phyloP scores from a whole-genome alignment of 2,113 vertebrate species.

The Chelonoidis abingdonii region DNA sequence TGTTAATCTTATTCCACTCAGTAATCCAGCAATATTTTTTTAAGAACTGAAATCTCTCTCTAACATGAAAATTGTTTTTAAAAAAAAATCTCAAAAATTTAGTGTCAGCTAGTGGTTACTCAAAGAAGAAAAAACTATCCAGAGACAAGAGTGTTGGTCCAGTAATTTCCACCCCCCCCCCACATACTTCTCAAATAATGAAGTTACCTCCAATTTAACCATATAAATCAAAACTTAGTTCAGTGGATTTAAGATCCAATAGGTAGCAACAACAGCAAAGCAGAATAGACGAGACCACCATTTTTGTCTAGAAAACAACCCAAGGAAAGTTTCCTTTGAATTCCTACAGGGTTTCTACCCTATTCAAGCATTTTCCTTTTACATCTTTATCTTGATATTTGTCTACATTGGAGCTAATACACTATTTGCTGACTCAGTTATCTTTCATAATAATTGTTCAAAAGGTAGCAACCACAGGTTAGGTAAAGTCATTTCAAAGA shows the following conservation, averaged over 20 bases:
- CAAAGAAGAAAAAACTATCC: background rate
- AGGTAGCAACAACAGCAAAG: background rate
- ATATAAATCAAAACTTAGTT: background rate
- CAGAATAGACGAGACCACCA: background rate
- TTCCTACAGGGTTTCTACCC: background rate
- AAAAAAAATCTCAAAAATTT: no score
- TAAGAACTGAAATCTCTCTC: background rate
- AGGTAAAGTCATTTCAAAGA: background rate
- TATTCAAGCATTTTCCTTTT: background rate
- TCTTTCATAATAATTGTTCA: background rate
- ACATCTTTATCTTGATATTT: background rate
- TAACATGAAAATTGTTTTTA: background rate
- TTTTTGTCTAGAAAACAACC: background rate
- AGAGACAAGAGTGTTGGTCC: background rate
- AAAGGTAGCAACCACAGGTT: background rate
- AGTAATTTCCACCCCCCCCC: background rate
- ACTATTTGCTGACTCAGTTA: background rate
- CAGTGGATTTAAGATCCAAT: background rate
- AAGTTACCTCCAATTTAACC: background rate
- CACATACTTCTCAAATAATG: background rate
- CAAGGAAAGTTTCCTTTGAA: background rate
- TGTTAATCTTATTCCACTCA: background rate
- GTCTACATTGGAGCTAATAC: background rate
- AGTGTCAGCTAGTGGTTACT: background rate
- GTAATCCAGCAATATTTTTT: background rate